Conservation (phyloP, 2,797 vertebrate genomes). For the Hydrophis major region DNA sequence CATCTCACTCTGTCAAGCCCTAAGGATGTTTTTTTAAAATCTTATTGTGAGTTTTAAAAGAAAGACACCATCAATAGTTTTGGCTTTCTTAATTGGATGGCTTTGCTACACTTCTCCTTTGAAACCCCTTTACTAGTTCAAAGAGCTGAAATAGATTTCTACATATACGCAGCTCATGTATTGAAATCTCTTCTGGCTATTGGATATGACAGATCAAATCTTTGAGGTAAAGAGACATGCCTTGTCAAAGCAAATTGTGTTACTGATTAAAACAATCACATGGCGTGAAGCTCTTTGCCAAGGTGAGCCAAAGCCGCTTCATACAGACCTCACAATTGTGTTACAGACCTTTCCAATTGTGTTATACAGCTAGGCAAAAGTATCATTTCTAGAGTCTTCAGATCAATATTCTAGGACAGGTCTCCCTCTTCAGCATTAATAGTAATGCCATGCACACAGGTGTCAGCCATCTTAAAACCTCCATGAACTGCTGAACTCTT, state of each 20-base stretch:
- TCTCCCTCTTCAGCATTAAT: not conserved
- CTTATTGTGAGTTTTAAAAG: not conserved
- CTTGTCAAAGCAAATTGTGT: not conserved
- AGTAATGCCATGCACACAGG: not conserved
- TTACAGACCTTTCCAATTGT: not conserved
- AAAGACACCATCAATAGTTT: not conserved
- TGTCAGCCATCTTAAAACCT: not conserved
- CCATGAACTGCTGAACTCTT: not conserved
- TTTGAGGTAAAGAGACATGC: not conserved
- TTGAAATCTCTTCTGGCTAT: not conserved
- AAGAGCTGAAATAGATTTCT: not conserved
- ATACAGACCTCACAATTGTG: not conserved
- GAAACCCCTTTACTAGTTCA: not conserved
- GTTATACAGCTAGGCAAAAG: not conserved
- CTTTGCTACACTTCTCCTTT: not conserved
- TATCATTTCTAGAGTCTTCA: not conserved
- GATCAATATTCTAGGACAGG: not conserved
- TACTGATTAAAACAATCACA: not conserved
- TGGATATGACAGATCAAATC: not conserved
- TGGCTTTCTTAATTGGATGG: not conserved
- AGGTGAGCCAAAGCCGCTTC: not conserved
- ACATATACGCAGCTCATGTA: not conserved
- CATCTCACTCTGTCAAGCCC: not conserved
- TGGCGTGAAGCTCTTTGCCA: not conserved
- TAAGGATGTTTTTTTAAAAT: not conserved